Conservation (phyloP, 2,797 vertebrate species). For the Neoniphon sammara region DNA sequence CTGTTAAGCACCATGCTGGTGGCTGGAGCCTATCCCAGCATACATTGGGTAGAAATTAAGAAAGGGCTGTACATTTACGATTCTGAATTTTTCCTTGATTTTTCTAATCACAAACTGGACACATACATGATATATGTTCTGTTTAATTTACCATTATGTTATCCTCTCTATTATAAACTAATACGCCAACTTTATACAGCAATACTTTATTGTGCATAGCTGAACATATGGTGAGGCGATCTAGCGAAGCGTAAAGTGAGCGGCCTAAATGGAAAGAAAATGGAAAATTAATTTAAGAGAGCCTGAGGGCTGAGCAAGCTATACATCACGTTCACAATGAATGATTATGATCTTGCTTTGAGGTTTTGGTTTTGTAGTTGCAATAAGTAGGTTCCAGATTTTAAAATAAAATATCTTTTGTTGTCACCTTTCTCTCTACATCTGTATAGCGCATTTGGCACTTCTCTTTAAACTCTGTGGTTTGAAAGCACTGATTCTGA, state of each 20-base stretch:
- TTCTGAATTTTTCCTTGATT: slow-evolving; percentile 29
- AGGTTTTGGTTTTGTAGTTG: slow-evolving; percentile 7
- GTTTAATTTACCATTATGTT: slow-evolving; percentile 50
- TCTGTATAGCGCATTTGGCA: slow-evolving; percentile 43
- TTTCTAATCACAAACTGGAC: slow-evolving; percentile 29
- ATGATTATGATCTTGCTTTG: slow-evolving; percentile 37
- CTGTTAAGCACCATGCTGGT: too few species aligned
- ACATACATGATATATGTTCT: not conserved
- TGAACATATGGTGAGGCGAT: slow-evolving; percentile 44
- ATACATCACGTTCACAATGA: slow-evolving; percentile 62
- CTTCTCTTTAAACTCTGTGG: not conserved
- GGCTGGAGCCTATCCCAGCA: too few species aligned
- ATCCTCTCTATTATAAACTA: slow-evolving; percentile 25
- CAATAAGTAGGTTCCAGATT: slow-evolving; percentile 45
- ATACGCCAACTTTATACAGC: slow-evolving; percentile 4
- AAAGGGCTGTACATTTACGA: slow-evolving; percentile 36
- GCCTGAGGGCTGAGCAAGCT: slow-evolving; percentile 43
- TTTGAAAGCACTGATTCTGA: slow-evolving; percentile 42
- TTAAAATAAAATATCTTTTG: not conserved
- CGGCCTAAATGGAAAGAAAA: slow-evolving; percentile 55
- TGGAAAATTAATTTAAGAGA: slow-evolving; percentile 64
- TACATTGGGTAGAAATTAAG: too few species aligned
- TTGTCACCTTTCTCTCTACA: not conserved
- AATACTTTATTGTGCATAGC: slow-evolving; percentile 18
- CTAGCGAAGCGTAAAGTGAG: slow-evolving; percentile 44